These are phyloP conservation scores for Polydrusus tereticollis DNA, from an alignment of 2,888 invertebrate species.

Conservation along the genomic window DNA sequence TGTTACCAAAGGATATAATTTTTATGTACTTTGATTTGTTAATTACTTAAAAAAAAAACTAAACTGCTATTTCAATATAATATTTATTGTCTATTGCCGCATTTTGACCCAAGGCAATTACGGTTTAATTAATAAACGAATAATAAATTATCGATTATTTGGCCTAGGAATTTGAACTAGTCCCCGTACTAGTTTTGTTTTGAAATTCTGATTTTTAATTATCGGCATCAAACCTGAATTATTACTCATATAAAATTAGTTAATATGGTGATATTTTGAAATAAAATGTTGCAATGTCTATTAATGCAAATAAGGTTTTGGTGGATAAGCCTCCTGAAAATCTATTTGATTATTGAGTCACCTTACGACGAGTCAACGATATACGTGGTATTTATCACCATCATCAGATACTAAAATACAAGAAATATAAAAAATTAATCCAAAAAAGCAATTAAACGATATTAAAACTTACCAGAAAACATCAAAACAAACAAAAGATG, in stretches of 20 bases:
- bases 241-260: constrained; percentile 9
- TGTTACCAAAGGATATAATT: too few species aligned
- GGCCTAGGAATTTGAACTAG: constrained; percentile 48
- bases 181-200: constrained; percentile 43
- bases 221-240: constrained; percentile 21
- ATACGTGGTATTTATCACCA: too few species aligned
- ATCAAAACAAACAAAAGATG: too few species aligned
- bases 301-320: neutral
- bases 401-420: too few species aligned
- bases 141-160: constrained; percentile 28
- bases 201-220: constrained; percentile 41
- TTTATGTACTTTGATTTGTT: neutral
- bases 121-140: constrained; percentile 20
- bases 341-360: too few species aligned
- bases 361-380: too few species aligned
- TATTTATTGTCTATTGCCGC: constrained; percentile 4
- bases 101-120: constrained; percentile 26
- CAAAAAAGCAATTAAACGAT: too few species aligned
- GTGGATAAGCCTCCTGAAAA: too few species aligned
- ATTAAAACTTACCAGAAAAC: too few species aligned
- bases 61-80: constrained; percentile 5
- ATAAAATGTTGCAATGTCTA: neutral
- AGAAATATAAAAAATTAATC: too few species aligned
- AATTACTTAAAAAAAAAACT: neutral
- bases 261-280: neutral